Evolutionary conservation across 2,113 vertebrate genomes (phyloP).

Genomic region (Scartelaos histophorus): DNA sequence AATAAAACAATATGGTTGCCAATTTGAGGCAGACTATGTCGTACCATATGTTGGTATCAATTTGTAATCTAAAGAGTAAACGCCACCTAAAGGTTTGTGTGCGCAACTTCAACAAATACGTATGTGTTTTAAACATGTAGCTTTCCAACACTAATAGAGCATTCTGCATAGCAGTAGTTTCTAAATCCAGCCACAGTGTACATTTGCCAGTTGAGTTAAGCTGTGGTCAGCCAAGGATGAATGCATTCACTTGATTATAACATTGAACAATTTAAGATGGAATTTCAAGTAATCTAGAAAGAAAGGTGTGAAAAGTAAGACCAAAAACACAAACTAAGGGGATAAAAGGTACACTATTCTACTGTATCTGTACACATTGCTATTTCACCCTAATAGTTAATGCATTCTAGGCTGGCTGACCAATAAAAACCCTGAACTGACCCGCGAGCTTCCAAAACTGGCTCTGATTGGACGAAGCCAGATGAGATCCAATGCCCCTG

Average conservation of each 20-base stretch:
- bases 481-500: slow-evolving; percentile 19
- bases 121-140: not conserved
- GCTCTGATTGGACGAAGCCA: not conserved
- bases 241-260: not conserved
- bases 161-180: not conserved
- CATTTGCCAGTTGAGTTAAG: not conserved
- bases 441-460: not conserved
- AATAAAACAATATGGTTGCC: slow-evolving; percentile 3
- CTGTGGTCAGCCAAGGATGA: not conserved
- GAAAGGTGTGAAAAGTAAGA: not conserved
- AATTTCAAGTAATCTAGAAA: not conserved
- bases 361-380: not conserved
- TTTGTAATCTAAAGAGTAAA: not conserved
- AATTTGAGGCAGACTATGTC: not conserved
- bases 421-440: not conserved
- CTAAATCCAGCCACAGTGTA: not conserved
- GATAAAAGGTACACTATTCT: not conserved
- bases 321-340: too few species aligned
- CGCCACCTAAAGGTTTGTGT: slow-evolving; percentile 1
- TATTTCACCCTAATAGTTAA: not conserved
- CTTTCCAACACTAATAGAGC: not conserved
- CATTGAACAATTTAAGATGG: not conserved
- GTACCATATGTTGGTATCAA: slow-evolving; percentile 2
- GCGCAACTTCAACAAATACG: not conserved
- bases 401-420: not conserved